Conservation (phyloP, 37 sponge, comb jelly and placozoan species). For the Cladorhizidae sp. region DNA sequence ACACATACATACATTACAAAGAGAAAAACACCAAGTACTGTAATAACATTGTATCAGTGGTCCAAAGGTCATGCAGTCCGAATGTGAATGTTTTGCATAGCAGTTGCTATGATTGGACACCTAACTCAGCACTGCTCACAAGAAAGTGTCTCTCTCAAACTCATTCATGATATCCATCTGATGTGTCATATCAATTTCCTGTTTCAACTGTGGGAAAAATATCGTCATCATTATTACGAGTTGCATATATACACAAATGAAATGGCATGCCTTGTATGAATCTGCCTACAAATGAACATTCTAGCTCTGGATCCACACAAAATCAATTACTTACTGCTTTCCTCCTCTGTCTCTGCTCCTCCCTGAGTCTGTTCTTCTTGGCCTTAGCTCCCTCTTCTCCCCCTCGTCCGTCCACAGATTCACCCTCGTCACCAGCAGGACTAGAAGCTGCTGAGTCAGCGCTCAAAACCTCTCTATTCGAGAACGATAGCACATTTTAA, state of each 20-base stretch:
- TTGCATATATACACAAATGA: background rate
- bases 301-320: background rate
- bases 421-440: background rate
- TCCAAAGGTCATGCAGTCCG: no score
- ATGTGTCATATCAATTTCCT: slow-evolving; percentile 70
- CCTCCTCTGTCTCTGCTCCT: slow-evolving; percentile 45
- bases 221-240: background rate
- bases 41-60: no score
- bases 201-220: slow-evolving; percentile 29
- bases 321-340: slow-evolving; percentile 34
- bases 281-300: no score
- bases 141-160: slow-evolving; percentile 63
- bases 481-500: background rate
- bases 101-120: no score
- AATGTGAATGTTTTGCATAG: no score
- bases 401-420: background rate
- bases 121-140: background rate
- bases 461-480: background rate
- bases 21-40: no score
- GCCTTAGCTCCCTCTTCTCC: slow-evolving; percentile 5
- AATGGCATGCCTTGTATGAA: no score
- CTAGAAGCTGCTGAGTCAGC: background rate
- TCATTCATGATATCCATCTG: slow-evolving; percentile 74
- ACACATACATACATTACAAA: no score
- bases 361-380: slow-evolving; percentile 39